A percentile compares a stretch with the other conserved stretches of the same genome.
phyloP scores from a whole-genome alignment of 2,888 invertebrate genomes.

The Aleiodes leptofemur region DNA sequence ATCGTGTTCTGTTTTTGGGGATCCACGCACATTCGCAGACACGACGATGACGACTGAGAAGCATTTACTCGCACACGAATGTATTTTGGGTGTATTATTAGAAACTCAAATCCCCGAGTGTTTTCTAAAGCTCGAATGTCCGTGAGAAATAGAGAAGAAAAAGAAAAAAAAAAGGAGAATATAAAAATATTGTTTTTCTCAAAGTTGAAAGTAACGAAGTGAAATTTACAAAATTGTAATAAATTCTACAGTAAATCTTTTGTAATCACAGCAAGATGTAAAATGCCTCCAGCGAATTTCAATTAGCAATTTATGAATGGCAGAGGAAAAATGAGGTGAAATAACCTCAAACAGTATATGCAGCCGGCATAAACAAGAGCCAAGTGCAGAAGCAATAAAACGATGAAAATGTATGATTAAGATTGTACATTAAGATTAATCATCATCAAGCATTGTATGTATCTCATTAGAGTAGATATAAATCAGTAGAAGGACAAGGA shows the following conservation, averaged over 20 bases:
- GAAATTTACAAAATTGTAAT: neutral
- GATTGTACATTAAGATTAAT: constrained; percentile 10
- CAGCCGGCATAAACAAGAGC: constrained; percentile 2
- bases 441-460: constrained; percentile 21
- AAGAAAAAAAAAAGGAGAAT: constrained; percentile 5
- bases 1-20: constrained; percentile 43
- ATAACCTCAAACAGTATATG: neutral
- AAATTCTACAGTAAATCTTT: neutral
- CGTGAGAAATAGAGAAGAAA: neutral
- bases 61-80: constrained; percentile 34
- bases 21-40: constrained; percentile 46
- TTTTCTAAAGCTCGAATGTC: constrained; percentile 36
- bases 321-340: neutral
- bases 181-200: neutral
- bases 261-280: neutral
- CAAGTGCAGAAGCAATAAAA: neutral
- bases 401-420: constrained; percentile 21
- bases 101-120: constrained; percentile 31
- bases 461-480: neutral
- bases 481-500: constrained; percentile 16
- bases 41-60: constrained; percentile 48
- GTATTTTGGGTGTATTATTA: constrained; percentile 38
- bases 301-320: neutral
- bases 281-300: neutral
- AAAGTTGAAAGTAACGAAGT: neutral